These are phyloP conservation scores for Xyliphius kryptos DNA, from an alignment of 2,113 vertebrate species.

Conservation along the genomic window DNA sequence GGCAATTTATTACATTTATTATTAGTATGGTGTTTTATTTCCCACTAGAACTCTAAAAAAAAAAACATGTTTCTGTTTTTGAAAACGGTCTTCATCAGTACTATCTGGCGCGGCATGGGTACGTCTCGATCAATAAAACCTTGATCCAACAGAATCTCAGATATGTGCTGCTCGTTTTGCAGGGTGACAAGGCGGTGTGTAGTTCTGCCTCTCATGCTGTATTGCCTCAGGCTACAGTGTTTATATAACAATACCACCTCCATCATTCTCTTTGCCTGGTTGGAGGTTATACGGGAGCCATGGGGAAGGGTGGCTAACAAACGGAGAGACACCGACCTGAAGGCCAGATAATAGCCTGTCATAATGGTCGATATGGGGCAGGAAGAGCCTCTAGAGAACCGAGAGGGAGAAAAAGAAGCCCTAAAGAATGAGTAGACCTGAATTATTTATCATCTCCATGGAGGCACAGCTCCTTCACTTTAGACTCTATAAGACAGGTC, in stretches of 20 bases:
- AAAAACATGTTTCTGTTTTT: background rate
- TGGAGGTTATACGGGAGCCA: constrained; percentile 86
- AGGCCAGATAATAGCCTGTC: constrained; percentile 94
- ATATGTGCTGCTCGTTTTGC: constrained; percentile 8
- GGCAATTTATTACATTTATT: too few relatives aligned
- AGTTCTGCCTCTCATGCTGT: constrained; percentile 55
- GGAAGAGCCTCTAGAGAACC: constrained; percentile 79
- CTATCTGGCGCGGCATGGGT: constrained; percentile 1
- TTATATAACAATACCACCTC: constrained; percentile 87
- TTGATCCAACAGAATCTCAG: constrained; percentile 10
- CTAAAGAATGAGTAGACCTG: constrained; percentile 75
- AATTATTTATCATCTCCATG: constrained; percentile 88
- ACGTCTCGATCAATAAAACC: constrained; percentile 14
- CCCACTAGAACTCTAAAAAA: too few relatives aligned
- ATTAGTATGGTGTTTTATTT: too few relatives aligned
- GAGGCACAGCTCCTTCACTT: constrained; percentile 78
- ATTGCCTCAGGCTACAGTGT: constrained; percentile 70
- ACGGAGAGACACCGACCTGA: constrained; percentile 84
- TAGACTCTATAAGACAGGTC: constrained; percentile 78
- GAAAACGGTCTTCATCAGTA: constrained; percentile 1
- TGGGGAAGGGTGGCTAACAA: constrained; percentile 62
- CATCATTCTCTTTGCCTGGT: constrained; percentile 87
- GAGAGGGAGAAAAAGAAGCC: constrained; percentile 42
- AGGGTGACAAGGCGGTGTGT: constrained; percentile 16
- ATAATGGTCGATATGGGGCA: constrained; percentile 81